A percentile compares a stretch with the other conserved stretches of the same genome.
These are phyloP conservation scores for Ochropleura leucogaster DNA, from an alignment of 2,888 invertebrate species.

Conservation along the genomic window DNA sequence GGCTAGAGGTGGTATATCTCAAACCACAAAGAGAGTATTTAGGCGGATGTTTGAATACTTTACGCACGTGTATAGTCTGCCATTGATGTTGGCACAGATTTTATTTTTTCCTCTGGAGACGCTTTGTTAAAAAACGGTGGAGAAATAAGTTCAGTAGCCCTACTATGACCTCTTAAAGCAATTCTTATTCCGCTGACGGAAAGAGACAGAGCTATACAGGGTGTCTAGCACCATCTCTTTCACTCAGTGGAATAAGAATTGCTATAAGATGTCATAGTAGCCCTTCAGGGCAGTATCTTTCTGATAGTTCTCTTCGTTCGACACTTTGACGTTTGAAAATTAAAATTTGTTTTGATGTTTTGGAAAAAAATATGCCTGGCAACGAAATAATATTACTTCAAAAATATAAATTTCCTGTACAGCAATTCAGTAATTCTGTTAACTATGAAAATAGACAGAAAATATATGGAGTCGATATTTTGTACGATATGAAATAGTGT, in stretches of 20 bases:
- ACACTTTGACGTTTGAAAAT: background rate
- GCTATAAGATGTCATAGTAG: too few relatives aligned
- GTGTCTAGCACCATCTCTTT: too few relatives aligned
- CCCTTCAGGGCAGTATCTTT: background rate
- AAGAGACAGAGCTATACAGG: too few relatives aligned
- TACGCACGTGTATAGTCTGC: background rate
- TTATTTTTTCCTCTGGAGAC: background rate
- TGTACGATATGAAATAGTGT: conserved; percentile 3
- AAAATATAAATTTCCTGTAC: background rate
- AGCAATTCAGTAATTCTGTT: too few relatives aligned
- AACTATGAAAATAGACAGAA: background rate
- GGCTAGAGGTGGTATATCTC: conserved; percentile 1
- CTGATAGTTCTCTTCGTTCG: background rate
- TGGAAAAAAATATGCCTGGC: too few relatives aligned
- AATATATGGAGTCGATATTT: background rate
- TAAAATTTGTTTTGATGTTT: background rate
- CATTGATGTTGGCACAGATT: background rate
- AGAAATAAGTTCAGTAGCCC: too few relatives aligned
- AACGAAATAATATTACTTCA: background rate
- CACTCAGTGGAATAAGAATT: too few relatives aligned
- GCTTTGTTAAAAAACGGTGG: background rate
- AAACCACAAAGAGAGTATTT: conserved; percentile 9
- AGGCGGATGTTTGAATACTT: too few relatives aligned
- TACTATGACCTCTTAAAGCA: too few relatives aligned
- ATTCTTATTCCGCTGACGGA: too few relatives aligned